phyloP scores from a whole-genome alignment of 2,113 vertebrate genomes.

The Anthoscopus minutus region DNA sequence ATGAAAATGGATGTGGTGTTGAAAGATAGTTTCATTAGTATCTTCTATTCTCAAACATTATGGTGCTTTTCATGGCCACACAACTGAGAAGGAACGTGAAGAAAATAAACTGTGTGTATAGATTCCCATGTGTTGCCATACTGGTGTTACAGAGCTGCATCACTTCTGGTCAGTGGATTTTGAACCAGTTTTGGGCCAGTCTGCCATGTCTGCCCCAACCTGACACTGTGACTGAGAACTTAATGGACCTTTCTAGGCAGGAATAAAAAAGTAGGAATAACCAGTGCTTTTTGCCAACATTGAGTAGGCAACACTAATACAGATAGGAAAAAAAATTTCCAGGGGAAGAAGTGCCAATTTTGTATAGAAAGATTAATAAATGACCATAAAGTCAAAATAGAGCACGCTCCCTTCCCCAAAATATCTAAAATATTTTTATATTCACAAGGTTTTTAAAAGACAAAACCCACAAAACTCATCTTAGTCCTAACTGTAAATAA shows the following conservation, averaged over 20 bases:
- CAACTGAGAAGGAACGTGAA: background rate
- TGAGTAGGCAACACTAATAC: background rate
- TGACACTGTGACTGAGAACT: background rate
- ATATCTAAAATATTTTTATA: background rate
- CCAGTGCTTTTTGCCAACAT: background rate
- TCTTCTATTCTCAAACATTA: constrained; percentile 34
- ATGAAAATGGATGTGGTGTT: constrained; percentile 40
- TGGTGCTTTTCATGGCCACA: background rate
- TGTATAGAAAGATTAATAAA: background rate
- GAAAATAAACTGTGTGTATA: background rate
- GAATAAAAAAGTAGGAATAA: background rate
- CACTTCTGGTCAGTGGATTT: background rate
- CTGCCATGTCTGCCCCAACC: background rate
- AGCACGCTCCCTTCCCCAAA: accelerated
- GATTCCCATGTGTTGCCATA: background rate
- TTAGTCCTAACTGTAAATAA: background rate
- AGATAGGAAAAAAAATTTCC: background rate
- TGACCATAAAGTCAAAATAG: background rate
- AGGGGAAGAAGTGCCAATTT: background rate
- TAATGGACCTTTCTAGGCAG: background rate
- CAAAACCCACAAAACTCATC: background rate
- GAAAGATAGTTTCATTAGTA: constrained; percentile 47
- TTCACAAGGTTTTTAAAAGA: background rate
- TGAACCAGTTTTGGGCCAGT: background rate
- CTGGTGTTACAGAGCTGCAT: background rate